Conservation (phyloP, 1,140 invertebrate species). For the Eciton burchellii region DNA sequence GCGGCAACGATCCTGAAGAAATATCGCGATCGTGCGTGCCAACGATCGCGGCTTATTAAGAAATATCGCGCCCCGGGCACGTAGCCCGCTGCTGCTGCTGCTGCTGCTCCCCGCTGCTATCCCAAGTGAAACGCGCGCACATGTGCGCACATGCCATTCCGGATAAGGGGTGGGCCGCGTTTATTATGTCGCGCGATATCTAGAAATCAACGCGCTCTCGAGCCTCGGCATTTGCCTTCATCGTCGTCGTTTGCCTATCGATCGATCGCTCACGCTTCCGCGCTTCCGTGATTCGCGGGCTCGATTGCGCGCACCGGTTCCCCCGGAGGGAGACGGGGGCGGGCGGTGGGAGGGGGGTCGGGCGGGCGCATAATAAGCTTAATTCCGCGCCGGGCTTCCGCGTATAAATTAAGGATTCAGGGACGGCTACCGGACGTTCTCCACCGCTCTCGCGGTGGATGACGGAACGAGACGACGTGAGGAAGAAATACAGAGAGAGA, state of each 20-base stretch:
- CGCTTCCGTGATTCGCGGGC: neutral
- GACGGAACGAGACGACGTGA: neutral
- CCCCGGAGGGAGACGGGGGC: neutral
- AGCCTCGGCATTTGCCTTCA: neutral
- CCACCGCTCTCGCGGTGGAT: neutral
- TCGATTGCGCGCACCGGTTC: constrained; percentile 23
- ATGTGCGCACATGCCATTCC: neutral
- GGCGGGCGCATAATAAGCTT: constrained; percentile 40
- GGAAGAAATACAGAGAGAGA: neutral
- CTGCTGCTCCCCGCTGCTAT: neutral
- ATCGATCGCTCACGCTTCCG: neutral
- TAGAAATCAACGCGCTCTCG: neutral
- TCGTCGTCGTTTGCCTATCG: neutral
- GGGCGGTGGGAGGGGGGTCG: constrained; percentile 1
- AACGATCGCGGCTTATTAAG: constrained; percentile 62
- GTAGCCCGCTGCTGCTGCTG: constrained; percentile 40
- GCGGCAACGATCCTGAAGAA: constrained; percentile 57
- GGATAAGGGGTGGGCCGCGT: neutral
- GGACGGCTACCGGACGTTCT: constrained; percentile 32
- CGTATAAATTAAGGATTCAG: constrained; percentile 64
- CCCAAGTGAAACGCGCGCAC: constrained; percentile 1
- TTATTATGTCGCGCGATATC: neutral
- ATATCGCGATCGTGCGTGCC: constrained; percentile 59
- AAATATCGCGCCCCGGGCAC: constrained; percentile 53
- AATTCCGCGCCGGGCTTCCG: constrained; percentile 51